Percentiles rank a stretch among this genome's conserved stretches.
These are phyloP conservation scores for Hemicrepidius hirtus DNA, from an alignment of 2,888 invertebrate species.

Conservation along the genomic window DNA sequence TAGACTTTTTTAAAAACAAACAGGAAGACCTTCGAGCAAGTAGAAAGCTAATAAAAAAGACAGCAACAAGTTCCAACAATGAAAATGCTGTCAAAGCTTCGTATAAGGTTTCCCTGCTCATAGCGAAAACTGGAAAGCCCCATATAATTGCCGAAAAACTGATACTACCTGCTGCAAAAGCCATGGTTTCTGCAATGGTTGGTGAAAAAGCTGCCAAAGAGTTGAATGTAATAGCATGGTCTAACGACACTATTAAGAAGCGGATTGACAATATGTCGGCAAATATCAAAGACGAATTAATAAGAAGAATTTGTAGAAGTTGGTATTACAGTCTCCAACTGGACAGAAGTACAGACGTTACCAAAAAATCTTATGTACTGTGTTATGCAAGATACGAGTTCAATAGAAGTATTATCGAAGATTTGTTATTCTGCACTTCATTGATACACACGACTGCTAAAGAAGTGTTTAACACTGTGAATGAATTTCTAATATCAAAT, in stretches of 20 bases:
- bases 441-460: background rate
- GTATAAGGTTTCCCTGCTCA: conserved; percentile 22
- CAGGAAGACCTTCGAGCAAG: conserved; percentile 21
- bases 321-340: conserved; percentile 19
- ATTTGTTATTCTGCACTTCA: conserved; percentile 6
- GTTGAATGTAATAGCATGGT: conserved; percentile 21
- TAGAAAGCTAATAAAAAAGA: conserved; percentile 25
- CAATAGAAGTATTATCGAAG: background rate
- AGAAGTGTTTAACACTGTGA: background rate
- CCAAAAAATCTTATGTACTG: conserved; percentile 9
- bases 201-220: background rate
- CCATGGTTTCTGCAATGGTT: background rate
- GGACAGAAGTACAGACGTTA: conserved; percentile 16
- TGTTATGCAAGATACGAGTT: background rate
- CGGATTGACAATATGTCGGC: conserved; percentile 28
- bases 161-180: conserved; percentile 26
- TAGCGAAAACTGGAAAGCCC: conserved; percentile 32
- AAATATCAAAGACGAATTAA: conserved; percentile 19
- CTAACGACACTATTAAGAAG: conserved; percentile 24
- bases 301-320: background rate
- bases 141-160: conserved; percentile 27
- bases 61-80: conserved; percentile 16
- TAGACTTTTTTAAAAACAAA: conserved; percentile 24
- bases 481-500: background rate
- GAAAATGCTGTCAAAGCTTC: conserved; percentile 32